Base-by-base conservation (phyloP, 2,888 invertebrate genomes). In the Hyppa rectilinea region DNA sequence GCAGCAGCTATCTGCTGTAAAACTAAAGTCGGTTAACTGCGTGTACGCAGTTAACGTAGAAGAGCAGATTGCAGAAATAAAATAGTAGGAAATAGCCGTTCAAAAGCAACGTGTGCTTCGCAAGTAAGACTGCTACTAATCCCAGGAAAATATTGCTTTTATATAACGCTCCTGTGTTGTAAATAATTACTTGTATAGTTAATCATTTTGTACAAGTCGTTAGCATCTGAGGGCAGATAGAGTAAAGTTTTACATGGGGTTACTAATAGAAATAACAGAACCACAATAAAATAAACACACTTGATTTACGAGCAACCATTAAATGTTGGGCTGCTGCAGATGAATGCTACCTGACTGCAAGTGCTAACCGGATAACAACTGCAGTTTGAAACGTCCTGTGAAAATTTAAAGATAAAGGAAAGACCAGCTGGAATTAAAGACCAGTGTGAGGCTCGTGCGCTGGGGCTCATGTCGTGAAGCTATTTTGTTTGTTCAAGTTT, bases 351-450 rank as follows among this genome's bases (percentile, higher is more conserved):
- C 58, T 65, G 52, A 53, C 53, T 53, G n/a, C 45, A 38, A 49
- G 38, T 50, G 56, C 50, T 34, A 31, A 45, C 49, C 56, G 34
- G 69, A 80, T 60, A 79, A 78, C 73, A 78, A 62, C 47, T 23
- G 50, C 40, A 67, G 67, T 56, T 79, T 56, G 29, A 49, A 72
- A 61, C 66, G 38, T 59, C 78, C 64, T 56, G 61, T 76, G 80
- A 76, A 75, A 80, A 76, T 76, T 67, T 67, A 80, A 75, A 66
- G 74, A 74, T 76, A 76, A 61, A 52, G 23, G 9, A 50, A 38
- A 58, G 23, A 79, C 29, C 55, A 47, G 56, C 29, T 79, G 50
- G 56, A 73, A 65, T 61, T 56, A 65, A 73, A 65, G 45, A 61
- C 12, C 50, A 29, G 55, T 73, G 55, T 72, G 56, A 60, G 47